A percentile compares a stretch with the other conserved stretches of the same genome.
Evolutionary conservation across 2,888 invertebrate genomes (phyloP).

Genomic region (Mamestra brassicae): DNA sequence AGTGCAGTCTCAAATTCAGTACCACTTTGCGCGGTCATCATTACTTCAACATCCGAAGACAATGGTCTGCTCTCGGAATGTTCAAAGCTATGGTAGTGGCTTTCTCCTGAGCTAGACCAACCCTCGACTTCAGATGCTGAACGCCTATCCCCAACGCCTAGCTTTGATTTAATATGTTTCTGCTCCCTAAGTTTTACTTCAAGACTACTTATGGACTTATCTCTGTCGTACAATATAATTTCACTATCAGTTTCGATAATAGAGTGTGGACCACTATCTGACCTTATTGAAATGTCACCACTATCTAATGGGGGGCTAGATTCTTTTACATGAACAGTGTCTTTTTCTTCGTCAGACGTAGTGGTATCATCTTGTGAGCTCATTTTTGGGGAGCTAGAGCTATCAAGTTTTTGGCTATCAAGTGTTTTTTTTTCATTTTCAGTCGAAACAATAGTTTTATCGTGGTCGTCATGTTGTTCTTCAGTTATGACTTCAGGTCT

Average conservation of each 20-base stretch:
- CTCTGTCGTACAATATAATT: constrained; percentile 83
- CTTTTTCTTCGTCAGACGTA: constrained; percentile 91
- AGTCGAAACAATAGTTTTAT: constrained; percentile 71
- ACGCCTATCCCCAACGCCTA: constrained; percentile 91
- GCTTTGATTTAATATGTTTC: constrained; percentile 87
- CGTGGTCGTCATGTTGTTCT: constrained; percentile 89
- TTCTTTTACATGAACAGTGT: constrained; percentile 85
- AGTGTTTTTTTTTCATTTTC: constrained; percentile 73
- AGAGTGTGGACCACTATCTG: constrained; percentile 89
- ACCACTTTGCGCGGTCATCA: constrained; percentile 93
- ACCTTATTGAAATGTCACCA: constrained; percentile 83
- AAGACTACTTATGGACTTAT: constrained; percentile 87
- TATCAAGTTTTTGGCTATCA: constrained; percentile 86
- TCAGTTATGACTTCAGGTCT: constrained; percentile 91
- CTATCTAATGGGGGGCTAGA: constrained; percentile 84
- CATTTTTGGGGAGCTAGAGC: constrained; percentile 78
- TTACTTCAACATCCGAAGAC: constrained; percentile 96
- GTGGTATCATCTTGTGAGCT: constrained; percentile 86
- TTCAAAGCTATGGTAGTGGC: constrained; percentile 97
- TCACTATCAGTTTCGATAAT: constrained; percentile 89
- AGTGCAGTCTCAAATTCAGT: constrained; percentile 97
- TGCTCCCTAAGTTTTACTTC: constrained; percentile 86
- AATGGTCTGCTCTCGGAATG: constrained; percentile 95
- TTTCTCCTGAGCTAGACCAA: constrained; percentile 97
- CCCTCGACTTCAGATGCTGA: constrained; percentile 95